Conservation (phyloP, 2,797 vertebrate species). For the Malacoctenus gilli region DNA sequence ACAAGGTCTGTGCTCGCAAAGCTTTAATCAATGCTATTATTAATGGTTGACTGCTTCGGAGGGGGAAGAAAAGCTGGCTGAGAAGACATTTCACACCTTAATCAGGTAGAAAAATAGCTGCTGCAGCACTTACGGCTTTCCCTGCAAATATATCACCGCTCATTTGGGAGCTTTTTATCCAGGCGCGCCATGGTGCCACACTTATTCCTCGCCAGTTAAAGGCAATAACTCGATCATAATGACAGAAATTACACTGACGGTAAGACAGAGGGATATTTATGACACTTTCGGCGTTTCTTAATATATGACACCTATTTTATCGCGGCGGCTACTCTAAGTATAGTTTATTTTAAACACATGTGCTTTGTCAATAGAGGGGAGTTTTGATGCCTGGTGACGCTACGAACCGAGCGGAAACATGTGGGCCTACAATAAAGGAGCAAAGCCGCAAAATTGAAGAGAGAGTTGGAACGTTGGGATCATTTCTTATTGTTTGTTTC, state of each 20-base stretch:
- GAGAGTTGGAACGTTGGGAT: too few relatives aligned
- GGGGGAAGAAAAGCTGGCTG: constrained; percentile 37
- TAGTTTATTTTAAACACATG: too few relatives aligned
- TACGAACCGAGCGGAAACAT: too few relatives aligned
- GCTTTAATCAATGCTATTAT: constrained; percentile 66
- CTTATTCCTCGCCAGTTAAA: constrained; percentile 22
- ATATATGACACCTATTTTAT: too few relatives aligned
- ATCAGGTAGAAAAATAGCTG: constrained; percentile 59
- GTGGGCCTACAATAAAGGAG: too few relatives aligned
- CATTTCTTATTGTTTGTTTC: too few relatives aligned
- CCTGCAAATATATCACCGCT: constrained; percentile 43
- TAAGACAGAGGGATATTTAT: constrained; percentile 2
- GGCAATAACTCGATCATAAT: constrained; percentile 13
- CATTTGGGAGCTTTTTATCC: constrained; percentile 46
- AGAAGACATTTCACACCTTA: constrained; percentile 56
- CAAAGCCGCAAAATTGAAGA: too few relatives aligned
- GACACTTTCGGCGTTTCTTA: too few relatives aligned
- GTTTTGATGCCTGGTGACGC: too few relatives aligned
- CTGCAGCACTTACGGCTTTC: constrained; percentile 29
- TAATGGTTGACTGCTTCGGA: constrained; percentile 56
- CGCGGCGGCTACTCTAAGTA: too few relatives aligned
- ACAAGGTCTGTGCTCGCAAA: constrained; percentile 19
- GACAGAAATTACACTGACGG: constrained; percentile 13
- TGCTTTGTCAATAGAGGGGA: too few relatives aligned
- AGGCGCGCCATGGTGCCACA: constrained; percentile 2